Evolutionary conservation across 2,888 invertebrate species (phyloP).

Genomic region (Amorpha juglandis): DNA sequence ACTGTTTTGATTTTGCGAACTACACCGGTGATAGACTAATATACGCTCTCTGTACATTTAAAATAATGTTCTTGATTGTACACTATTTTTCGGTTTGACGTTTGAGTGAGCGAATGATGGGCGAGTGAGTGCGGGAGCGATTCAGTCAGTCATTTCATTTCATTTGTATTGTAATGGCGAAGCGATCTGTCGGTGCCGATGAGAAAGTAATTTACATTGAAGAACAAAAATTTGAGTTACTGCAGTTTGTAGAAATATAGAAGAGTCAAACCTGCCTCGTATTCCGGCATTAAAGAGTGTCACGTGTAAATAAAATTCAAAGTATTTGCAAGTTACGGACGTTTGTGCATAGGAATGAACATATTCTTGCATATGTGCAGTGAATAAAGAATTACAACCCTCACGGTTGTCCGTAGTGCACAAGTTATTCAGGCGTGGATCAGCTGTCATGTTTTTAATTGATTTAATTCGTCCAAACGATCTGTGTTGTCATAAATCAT

Average conservation of each 20-base stretch:
- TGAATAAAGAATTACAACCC: conserved; percentile 54
- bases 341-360: conserved; percentile 57
- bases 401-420: conserved; percentile 43
- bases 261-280: conserved; percentile 13
- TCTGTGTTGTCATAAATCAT: conserved; percentile 69
- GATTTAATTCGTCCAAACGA: conserved; percentile 56
- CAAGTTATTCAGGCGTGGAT: conserved; percentile 42
- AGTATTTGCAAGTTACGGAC: conserved; percentile 31
- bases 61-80: conserved; percentile 40
- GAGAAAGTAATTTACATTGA: conserved; percentile 31
- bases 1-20: conserved; percentile 59
- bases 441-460: conserved; percentile 56
- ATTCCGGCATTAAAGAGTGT: conserved; percentile 28
- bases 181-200: conserved; percentile 51
- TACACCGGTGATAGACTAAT: conserved; percentile 40
- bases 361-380: conserved; percentile 61
- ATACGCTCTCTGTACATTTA: conserved; percentile 41
- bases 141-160: conserved; percentile 34
- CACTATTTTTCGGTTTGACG: conserved; percentile 35
- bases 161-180: conserved; percentile 53
- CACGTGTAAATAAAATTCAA: conserved; percentile 26
- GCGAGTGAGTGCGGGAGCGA: conserved; percentile 33
- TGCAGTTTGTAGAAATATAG: conserved; percentile 14
- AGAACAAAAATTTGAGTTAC: conserved; percentile 19
- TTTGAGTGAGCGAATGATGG: conserved; percentile 54